These are phyloP conservation scores for Antheraea yamamai DNA, from an alignment of 2,888 invertebrate species.

Conservation along the genomic window DNA sequence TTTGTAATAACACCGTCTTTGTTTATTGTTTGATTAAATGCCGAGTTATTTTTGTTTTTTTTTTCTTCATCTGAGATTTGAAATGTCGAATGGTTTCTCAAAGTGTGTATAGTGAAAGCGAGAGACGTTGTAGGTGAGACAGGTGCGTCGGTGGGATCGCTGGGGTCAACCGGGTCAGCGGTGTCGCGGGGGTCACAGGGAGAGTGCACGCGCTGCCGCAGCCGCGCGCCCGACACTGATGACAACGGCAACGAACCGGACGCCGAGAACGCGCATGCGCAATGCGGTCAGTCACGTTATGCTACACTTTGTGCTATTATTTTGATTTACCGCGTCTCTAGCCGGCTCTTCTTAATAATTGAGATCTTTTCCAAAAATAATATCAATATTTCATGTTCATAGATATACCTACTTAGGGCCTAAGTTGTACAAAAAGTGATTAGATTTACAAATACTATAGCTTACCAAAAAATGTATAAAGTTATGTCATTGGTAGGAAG, in stretches of 20 bases:
- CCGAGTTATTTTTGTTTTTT: background rate
- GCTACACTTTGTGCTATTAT: background rate
- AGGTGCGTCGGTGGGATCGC: slow-evolving; percentile 32
- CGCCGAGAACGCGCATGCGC: slow-evolving; percentile 23
- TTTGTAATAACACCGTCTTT: too few relatives aligned
- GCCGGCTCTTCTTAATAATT: too few relatives aligned
- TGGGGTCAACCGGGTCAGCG: slow-evolving; percentile 24
- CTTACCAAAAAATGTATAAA: too few relatives aligned
- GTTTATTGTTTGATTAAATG: background rate
- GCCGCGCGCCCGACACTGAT: slow-evolving; percentile 44
- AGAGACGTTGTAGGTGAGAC: slow-evolving; percentile 21
- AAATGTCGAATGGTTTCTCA: background rate
- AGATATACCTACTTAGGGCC: too few relatives aligned
- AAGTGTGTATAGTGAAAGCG: background rate
- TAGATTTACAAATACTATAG: too few relatives aligned
- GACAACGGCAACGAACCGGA: slow-evolving; percentile 58
- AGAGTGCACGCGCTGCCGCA: slow-evolving; percentile 37
- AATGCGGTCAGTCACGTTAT: background rate
- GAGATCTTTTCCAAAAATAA: too few relatives aligned
- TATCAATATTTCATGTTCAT: too few relatives aligned
- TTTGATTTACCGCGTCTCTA: background rate
- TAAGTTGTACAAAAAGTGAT: too few relatives aligned
- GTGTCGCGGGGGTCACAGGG: slow-evolving; percentile 23
- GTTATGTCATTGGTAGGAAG: background rate
- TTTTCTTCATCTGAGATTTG: background rate